Evolutionary conservation across 2,888 invertebrate species (phyloP).

Genomic region (Caenorhabditis becei): DNA sequence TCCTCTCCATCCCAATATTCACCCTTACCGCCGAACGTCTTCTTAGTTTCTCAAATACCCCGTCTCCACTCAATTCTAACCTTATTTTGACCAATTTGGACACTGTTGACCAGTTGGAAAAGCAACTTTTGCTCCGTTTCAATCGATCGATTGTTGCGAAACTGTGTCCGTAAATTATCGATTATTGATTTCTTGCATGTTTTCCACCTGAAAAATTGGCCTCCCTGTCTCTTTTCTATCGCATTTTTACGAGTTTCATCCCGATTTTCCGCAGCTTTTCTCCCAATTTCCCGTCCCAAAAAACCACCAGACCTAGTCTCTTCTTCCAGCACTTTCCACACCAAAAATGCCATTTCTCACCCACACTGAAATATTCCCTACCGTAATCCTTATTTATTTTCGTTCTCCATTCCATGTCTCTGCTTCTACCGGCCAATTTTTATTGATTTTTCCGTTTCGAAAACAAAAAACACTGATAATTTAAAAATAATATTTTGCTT

Average conservation of each 20-base stretch:
- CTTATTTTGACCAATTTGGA: conserved; percentile 55
- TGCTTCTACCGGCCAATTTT: conserved; percentile 11
- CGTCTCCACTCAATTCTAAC: conserved; percentile 51
- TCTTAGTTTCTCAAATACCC: conserved; percentile 41
- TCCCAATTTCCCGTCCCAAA: background rate
- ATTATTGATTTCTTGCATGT: background rate
- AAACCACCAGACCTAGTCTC: conserved; percentile 32
- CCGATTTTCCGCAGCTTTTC: conserved; percentile 12
- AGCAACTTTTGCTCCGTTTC: conserved; percentile 65
- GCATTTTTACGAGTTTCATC: conserved; percentile 24
- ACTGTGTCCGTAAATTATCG: conserved; percentile 27
- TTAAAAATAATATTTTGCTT: no score
- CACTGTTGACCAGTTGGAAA: conserved; percentile 61
- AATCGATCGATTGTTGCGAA: conserved; percentile 61
- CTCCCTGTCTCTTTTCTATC: background rate
- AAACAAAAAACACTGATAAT: no score
- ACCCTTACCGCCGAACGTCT: conserved; percentile 68
- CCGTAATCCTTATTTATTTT: background rate
- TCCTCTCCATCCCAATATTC: conserved; percentile 73
- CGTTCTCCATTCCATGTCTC: conserved; percentile 37
- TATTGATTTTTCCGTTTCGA: conserved; percentile 1
- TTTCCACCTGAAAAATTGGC: conserved; percentile 1
- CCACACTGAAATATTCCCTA: conserved; percentile 1
- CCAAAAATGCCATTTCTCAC: conserved; percentile 28
- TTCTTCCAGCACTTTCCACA: conserved; percentile 29